These are phyloP conservation scores for Labeo rohita DNA, from an alignment of 2,113 vertebrate species.

Conservation along the genomic window DNA sequence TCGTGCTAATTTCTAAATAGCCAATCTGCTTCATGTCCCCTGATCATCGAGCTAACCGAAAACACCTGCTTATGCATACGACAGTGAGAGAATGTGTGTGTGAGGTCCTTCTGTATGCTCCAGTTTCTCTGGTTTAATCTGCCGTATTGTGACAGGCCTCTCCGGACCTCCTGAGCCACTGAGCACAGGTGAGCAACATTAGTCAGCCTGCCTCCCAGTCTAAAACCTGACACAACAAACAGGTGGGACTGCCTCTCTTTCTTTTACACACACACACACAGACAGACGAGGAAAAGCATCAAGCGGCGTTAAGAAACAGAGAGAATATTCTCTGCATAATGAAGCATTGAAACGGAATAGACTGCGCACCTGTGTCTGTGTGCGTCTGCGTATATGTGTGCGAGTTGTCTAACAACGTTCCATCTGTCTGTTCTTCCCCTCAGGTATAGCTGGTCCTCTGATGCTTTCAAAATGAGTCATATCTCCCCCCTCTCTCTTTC, in stretches of 20 bases:
- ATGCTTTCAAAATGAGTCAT: slow-evolving; percentile 52
- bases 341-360: slow-evolving; percentile 33
- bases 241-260: slow-evolving; percentile 41
- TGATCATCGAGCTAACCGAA: not conserved
- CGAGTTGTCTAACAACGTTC: slow-evolving; percentile 50
- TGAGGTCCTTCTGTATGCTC: slow-evolving; percentile 45
- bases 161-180: slow-evolving; percentile 38
- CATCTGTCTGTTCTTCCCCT: slow-evolving; percentile 51
- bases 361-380: slow-evolving; percentile 28
- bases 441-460: slow-evolving; percentile 52
- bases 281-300: not conserved
- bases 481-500: slow-evolving; percentile 40
- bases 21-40: not conserved
- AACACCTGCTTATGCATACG: slow-evolving; percentile 5
- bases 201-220: slow-evolving; percentile 18
- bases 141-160: slow-evolving; percentile 39
- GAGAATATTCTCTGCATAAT: slow-evolving; percentile 38
- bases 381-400: slow-evolving; percentile 32
- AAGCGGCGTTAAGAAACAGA: slow-evolving; percentile 3
- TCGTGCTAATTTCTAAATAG: not conserved
- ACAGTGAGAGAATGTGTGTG: slow-evolving; percentile 17
- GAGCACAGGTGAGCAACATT: slow-evolving; percentile 43
- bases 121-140: slow-evolving; percentile 40
- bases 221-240: slow-evolving; percentile 41
- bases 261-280: slow-evolving; percentile 18